Percentiles rank a stretch among this genome's conserved stretches.
phyloP scores from a whole-genome alignment of 2,888 invertebrate genomes.

The Nomada ferruginata region DNA sequence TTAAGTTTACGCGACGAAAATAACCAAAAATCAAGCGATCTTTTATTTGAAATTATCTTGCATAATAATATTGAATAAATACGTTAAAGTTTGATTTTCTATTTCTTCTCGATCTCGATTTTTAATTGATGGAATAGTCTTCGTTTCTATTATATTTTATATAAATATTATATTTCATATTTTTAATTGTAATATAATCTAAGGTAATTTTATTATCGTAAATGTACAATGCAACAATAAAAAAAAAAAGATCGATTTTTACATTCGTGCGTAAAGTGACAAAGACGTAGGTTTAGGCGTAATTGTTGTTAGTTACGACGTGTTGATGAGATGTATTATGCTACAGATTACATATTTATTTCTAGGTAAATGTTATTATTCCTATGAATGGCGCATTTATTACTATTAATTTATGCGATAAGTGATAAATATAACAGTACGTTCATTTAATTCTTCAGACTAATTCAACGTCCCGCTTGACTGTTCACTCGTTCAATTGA shows the following conservation, averaged over 20 bases:
- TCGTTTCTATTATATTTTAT: slow-evolving; percentile 28
- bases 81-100: slow-evolving; percentile 39
- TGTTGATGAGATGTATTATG: slow-evolving; percentile 56
- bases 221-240: slow-evolving; percentile 40
- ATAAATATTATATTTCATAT: slow-evolving; percentile 8
- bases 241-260: slow-evolving; percentile 57
- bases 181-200: slow-evolving; percentile 21
- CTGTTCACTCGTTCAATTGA: neutral
- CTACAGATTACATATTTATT: slow-evolving; percentile 72
- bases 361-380: slow-evolving; percentile 76
- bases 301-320: slow-evolving; percentile 74
- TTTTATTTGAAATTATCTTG: slow-evolving; percentile 15
- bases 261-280: slow-evolving; percentile 64
- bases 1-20: slow-evolving; percentile 20
- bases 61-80: slow-evolving; percentile 20
- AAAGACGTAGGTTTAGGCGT: slow-evolving; percentile 65
- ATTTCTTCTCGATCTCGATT: slow-evolving; percentile 25
- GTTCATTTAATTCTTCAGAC: slow-evolving; percentile 72
- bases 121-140: slow-evolving; percentile 9
- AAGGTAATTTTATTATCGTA: slow-evolving; percentile 28
- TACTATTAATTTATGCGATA: slow-evolving; percentile 76
- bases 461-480: slow-evolving; percentile 14
- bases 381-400: slow-evolving; percentile 77
- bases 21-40: slow-evolving; percentile 7
- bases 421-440: slow-evolving; percentile 79